phyloP scores from a whole-genome alignment of 2,113 vertebrate genomes.

The Elephantulus edwardii region DNA sequence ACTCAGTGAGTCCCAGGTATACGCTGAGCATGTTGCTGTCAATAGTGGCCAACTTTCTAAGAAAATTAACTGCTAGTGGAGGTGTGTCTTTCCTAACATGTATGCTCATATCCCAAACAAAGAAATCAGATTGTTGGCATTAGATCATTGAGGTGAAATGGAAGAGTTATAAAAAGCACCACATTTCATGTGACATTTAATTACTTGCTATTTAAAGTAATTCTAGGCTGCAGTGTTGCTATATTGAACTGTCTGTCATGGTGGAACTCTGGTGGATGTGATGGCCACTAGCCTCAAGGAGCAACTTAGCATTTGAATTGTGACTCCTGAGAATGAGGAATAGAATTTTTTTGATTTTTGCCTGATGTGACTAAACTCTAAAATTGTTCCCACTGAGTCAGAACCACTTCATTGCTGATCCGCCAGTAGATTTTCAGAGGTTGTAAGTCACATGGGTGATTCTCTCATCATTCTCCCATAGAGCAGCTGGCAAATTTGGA shows the following conservation, averaged over 20 bases:
- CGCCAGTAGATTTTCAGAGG: too few species aligned
- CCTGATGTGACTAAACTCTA: too few species aligned
- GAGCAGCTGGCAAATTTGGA: too few species aligned
- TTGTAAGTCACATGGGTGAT: too few species aligned
- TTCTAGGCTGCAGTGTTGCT: background rate
- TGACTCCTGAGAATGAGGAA: background rate
- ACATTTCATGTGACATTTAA: background rate
- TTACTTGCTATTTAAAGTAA: background rate
- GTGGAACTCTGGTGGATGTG: background rate
- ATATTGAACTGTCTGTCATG: background rate
- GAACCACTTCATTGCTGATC: too few species aligned
- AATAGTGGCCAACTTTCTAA: constrained; percentile 4
- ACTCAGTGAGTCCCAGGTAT: background rate
- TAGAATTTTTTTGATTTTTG: background rate
- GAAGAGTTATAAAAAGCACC: background rate
- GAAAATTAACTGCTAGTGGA: background rate
- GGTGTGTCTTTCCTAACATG: background rate
- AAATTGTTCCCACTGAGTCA: too few species aligned
- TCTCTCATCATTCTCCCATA: too few species aligned
- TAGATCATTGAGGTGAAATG: background rate
- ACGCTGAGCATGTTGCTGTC: background rate
- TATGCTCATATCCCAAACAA: background rate
- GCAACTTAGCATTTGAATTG: background rate
- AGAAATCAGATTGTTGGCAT: background rate
- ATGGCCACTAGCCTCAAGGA: background rate